Evolutionary conservation across 2,888 invertebrate species (phyloP).

Genomic region (Nephrocerus scutellatus): DNA sequence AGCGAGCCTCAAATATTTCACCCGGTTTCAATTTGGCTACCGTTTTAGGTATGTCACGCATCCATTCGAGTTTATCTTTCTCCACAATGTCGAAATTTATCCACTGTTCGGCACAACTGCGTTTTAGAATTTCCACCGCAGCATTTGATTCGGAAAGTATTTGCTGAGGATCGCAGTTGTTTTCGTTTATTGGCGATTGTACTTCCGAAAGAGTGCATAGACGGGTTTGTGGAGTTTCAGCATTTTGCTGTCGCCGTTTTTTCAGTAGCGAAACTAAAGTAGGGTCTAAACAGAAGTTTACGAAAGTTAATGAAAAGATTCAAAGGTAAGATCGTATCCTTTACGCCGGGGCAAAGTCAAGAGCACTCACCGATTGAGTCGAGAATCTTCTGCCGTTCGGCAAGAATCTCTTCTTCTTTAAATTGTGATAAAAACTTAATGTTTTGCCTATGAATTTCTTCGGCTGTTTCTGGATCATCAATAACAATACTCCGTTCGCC

Average conservation of each 20-base stretch:
- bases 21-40: conserved; percentile 53
- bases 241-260: conserved; percentile 27
- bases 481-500: conserved; percentile 31
- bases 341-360: not conserved
- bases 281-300: conserved; percentile 30
- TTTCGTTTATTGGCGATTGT: too few species aligned
- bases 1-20: conserved; percentile 69
- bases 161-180: too few species aligned
- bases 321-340: too few species aligned
- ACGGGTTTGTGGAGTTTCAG: not conserved
- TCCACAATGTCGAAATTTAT: conserved; percentile 81
- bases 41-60: conserved; percentile 59
- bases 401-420: conserved; percentile 66
- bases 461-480: conserved; percentile 49
- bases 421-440: conserved; percentile 58
- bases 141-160: conserved; percentile 33
- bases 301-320: conserved; percentile 1
- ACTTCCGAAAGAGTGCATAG: too few species aligned
- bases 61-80: conserved; percentile 83
- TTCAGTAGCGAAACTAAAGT: conserved; percentile 31
- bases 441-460: conserved; percentile 69
- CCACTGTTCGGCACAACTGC: conserved; percentile 64
- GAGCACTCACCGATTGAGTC: conserved; percentile 38
- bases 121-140: conserved; percentile 55
- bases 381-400: conserved; percentile 64